These are phyloP conservation scores for Microctenopoma stevenorrisi DNA, from an alignment of 2,797 vertebrate genomes.

Conservation along the genomic window DNA sequence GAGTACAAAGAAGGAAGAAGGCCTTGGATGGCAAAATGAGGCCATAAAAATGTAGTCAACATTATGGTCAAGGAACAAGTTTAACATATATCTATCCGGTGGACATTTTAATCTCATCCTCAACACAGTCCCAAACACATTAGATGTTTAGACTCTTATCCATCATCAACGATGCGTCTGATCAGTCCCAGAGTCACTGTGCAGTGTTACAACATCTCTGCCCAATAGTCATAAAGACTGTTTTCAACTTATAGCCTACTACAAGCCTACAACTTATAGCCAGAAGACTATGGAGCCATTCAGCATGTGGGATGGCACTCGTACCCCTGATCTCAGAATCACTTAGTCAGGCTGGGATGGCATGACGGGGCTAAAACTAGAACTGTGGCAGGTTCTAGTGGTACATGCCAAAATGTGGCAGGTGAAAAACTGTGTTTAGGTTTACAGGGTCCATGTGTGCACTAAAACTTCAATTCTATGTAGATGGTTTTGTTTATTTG, in stretches of 20 bases:
- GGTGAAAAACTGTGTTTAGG: not conserved
- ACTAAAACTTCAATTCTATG: too few relatives aligned
- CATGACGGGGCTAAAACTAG: not conserved
- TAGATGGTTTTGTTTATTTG: too few relatives aligned
- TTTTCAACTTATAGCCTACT: too few relatives aligned
- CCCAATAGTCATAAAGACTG: too few relatives aligned
- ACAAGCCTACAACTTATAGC: too few relatives aligned
- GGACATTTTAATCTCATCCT: constrained; percentile 25
- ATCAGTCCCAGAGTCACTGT: too few relatives aligned
- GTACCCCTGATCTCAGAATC: not conserved
- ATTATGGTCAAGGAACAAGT: constrained; percentile 12
- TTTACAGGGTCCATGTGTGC: too few relatives aligned
- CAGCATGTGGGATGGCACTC: not conserved
- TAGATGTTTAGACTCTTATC: not conserved
- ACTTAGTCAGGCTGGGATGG: not conserved
- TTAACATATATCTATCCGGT: constrained; percentile 20
- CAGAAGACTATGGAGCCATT: too few relatives aligned
- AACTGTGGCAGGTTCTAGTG: not conserved
- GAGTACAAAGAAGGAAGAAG: constrained; percentile 1
- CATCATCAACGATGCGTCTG: too few relatives aligned
- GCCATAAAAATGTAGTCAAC: constrained; percentile 4
- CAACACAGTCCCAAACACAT: too few relatives aligned
- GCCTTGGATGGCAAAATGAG: not conserved
- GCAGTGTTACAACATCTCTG: too few relatives aligned
- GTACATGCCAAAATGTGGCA: not conserved